Evolutionary conservation across 2,113 vertebrate species (phyloP).

Genomic region (Labeo rohita): DNA sequence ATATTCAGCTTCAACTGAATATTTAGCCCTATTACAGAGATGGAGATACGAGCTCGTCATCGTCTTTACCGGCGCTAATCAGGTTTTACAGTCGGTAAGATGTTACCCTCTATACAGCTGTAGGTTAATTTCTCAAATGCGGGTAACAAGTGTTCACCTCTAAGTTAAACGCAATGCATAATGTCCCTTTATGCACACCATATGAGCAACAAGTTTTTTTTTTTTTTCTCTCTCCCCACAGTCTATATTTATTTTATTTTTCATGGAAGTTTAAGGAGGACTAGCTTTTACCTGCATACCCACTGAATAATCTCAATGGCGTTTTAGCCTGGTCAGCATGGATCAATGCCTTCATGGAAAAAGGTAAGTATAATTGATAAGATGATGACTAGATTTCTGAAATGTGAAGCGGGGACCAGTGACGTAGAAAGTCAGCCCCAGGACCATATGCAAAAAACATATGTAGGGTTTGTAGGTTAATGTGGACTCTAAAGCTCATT

Average conservation of each 20-base stretch:
- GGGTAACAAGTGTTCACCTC: neutral
- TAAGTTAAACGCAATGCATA: neutral
- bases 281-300: neutral
- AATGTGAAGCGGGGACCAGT: neutral
- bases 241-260: neutral
- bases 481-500: no score
- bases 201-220: neutral
- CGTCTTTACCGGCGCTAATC: neutral
- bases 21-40: neutral
- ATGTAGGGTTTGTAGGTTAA: no score
- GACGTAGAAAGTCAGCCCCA: no score
- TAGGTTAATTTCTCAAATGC: neutral
- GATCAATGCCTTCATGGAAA: neutral
- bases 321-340: neutral
- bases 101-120: neutral
- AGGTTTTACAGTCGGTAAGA: neutral
- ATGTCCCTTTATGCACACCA: neutral
- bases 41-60: neutral
- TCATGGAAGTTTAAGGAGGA: neutral
- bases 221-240: neutral
- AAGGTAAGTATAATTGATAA: neutral
- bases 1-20: neutral
- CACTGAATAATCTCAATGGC: neutral
- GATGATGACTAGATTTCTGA: neutral
- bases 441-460: no score